A percentile compares a stretch with the other conserved stretches of the same genome.
Conservation (phyloP, 2,113 vertebrate species). For the Clupea harengus region DNA sequence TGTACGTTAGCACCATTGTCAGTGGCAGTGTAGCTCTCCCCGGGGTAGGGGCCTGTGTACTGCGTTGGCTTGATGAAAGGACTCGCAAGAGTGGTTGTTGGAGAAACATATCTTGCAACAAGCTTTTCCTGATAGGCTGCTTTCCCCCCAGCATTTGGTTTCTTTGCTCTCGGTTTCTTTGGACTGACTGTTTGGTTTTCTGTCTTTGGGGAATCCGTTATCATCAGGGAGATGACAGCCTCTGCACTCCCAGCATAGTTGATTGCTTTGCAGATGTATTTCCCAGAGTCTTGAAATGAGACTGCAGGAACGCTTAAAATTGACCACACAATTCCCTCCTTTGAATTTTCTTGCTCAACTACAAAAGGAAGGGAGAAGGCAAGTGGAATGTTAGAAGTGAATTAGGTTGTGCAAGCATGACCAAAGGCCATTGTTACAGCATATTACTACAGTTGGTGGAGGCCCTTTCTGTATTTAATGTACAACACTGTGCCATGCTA, state of each 20-base stretch:
- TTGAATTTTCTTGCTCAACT: slow-evolving; percentile 90
- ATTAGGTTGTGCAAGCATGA: not conserved
- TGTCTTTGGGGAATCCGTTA: slow-evolving; percentile 76
- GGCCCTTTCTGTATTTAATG: slow-evolving; percentile 57
- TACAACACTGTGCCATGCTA: slow-evolving; percentile 34
- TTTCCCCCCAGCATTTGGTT: slow-evolving; percentile 65
- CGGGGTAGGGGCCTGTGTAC: slow-evolving; percentile 46
- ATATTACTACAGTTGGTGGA: slow-evolving; percentile 26
- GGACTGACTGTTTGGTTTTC: slow-evolving; percentile 65
- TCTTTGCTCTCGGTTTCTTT: slow-evolving; percentile 68
- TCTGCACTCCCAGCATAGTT: slow-evolving; percentile 89
- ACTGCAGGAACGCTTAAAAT: slow-evolving; percentile 84
- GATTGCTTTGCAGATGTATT: slow-evolving; percentile 90
- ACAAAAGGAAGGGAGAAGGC: slow-evolving; percentile 39
- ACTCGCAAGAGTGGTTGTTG: slow-evolving; percentile 52
- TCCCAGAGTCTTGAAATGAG: slow-evolving; percentile 85
- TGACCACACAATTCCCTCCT: slow-evolving; percentile 90
- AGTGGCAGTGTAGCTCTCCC: slow-evolving; percentile 59
- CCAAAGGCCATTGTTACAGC: not conserved
- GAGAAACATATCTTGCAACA: slow-evolving; percentile 76
- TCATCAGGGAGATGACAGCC: slow-evolving; percentile 81
- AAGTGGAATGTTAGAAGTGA: not conserved
- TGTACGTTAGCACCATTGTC: slow-evolving; percentile 56
- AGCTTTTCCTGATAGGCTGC: slow-evolving; percentile 84
- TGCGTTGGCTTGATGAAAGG: slow-evolving; percentile 28